Base-by-base conservation (phyloP, 2,113 vertebrate species). In the Benitochromis conjunctus region DNA sequence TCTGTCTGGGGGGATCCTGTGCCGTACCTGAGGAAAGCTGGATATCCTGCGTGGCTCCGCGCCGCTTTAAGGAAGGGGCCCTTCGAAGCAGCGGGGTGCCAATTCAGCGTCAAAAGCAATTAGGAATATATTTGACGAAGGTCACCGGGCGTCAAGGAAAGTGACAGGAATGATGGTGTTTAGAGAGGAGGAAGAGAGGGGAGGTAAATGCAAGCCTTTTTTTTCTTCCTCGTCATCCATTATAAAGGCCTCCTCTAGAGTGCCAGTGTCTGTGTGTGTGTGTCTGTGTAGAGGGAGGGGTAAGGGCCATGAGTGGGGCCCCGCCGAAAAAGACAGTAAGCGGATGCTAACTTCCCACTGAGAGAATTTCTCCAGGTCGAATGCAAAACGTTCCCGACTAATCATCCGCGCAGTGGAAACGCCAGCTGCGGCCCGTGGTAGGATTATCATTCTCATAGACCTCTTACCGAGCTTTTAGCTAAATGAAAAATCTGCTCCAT, bases 331-430 rank as follows among this genome's bases (percentile, higher is more conserved):
- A 99, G 97, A 98, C 98, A 97, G 98, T 98, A 98, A 99, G 98
- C 97, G 97, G 97, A 99, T 99, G 98, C 98, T 98, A 98, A 98
- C 97, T 97, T 98, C 98, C 98, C 97, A 99, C 98, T 97, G 98
- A 97, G 98, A 98, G 97, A 98, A 99, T 99, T 99, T 99, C 98
- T 99, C 98, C 98, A 99, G 99, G 99, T 99, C 98, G 97, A 98
- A 98, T 98, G 98, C 97, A 98, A 98, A 99, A 97, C 96, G 96
- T 97, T 94, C 97, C 97, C 96, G 91, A 98, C 98, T 99, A 99
- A 99, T 99, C 98, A 99, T 98, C 98, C 93, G 97, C 97, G 96
- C 98, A 97, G 96, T 96, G 97, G 97, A 97, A 97, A 96, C 97
- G 97, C 97, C 99, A 99, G 99, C 99, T 99, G 98, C 96, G 97